Evolutionary conservation across 2,797 vertebrate genomes (phyloP).

Genomic region (Falco naumanni): DNA sequence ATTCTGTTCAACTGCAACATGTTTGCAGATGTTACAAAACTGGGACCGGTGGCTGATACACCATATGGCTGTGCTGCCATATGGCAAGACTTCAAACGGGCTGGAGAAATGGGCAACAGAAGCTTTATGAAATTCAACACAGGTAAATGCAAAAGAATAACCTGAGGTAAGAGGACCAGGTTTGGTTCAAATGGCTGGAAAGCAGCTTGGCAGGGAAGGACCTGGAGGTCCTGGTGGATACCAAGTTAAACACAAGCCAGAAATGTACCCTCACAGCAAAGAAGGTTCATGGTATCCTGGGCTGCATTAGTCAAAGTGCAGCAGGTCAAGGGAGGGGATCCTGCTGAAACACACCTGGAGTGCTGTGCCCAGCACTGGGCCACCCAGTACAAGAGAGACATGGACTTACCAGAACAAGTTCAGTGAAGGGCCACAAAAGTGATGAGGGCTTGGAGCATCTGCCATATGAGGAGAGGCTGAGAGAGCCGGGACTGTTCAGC

Average conservation of each 20-base stretch:
- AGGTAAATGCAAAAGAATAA: not conserved
- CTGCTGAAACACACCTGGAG: not conserved
- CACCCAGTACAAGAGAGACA: not conserved
- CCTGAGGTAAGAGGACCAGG: not conserved
- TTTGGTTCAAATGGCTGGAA: not conserved
- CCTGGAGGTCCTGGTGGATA: accelerated
- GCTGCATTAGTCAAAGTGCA: not conserved
- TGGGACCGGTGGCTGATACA: not conserved
- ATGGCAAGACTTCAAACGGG: not conserved
- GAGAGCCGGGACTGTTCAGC: too few species aligned
- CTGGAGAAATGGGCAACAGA: not conserved
- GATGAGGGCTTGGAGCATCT: not conserved
- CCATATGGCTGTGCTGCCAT: not conserved
- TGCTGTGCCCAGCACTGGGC: not conserved
- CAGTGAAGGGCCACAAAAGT: not conserved
- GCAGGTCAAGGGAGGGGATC: too few species aligned
- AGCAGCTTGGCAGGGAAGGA: not conserved
- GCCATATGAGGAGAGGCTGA: not conserved
- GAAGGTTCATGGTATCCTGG: too few species aligned
- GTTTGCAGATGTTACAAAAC: not conserved
- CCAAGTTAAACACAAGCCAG: not conserved
- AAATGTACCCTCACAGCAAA: not conserved
- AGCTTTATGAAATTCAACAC: not conserved
- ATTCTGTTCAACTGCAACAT: not conserved
- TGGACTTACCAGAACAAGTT: not conserved